phyloP scores from a whole-genome alignment of 2,888 invertebrate genomes.

The Lingula anatina region DNA sequence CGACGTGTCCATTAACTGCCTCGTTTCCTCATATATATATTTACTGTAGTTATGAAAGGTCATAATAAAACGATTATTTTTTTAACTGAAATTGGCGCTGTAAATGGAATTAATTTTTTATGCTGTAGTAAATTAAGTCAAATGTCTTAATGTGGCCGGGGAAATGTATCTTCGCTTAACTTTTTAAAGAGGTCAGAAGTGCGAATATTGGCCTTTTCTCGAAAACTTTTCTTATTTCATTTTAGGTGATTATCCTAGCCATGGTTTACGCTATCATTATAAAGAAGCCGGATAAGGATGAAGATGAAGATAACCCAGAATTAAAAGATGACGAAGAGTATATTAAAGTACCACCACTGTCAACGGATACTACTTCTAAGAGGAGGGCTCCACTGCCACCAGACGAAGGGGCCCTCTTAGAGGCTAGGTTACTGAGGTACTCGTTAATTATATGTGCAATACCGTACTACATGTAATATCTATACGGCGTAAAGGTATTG shows the following conservation, averaged over 20 bases:
- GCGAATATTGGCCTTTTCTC: no score
- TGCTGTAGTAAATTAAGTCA: constrained; percentile 21
- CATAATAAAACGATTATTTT: no score
- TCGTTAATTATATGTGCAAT: not conserved
- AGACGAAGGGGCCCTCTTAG: constrained; percentile 17
- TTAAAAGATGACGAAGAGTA: no score
- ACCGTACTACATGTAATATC: not conserved
- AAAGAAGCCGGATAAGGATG: constrained; percentile 21
- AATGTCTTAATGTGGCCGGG: no score
- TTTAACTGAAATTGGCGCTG: constrained; percentile 13
- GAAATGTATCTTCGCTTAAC: no score
- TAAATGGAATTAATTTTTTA: constrained; percentile 19
- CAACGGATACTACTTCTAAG: no score
- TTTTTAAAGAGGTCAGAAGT: no score
- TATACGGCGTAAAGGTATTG: no score
- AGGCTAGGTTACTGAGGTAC: constrained; percentile 16
- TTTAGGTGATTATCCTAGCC: constrained; percentile 18
- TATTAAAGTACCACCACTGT: no score
- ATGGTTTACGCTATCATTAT: constrained; percentile 23
- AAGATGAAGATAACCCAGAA: constrained; percentile 14
- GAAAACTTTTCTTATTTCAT: no score
- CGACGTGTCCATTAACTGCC: not conserved
- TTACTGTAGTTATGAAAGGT: not conserved
- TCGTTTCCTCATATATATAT: not conserved
- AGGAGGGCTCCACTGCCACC: constrained; percentile 21